phyloP scores from a whole-genome alignment of 2,797 vertebrate species.

The Trachops cirrhosus region DNA sequence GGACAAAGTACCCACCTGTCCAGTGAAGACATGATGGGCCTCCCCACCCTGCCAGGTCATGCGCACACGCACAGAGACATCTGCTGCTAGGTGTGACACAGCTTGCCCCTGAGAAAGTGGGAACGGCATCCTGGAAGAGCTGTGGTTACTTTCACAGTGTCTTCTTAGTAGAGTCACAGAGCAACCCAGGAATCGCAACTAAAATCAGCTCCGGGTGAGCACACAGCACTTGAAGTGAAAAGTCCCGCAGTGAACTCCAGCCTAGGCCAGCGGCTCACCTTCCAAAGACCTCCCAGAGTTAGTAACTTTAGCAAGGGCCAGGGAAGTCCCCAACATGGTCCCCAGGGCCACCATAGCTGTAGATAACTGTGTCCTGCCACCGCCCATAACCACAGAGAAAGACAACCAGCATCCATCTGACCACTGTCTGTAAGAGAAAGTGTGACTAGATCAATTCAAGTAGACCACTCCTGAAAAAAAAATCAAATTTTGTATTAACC shows the following conservation, averaged over 20 bases:
- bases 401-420: background rate
- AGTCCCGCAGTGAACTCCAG: background rate
- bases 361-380: background rate
- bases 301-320: background rate
- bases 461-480: background rate
- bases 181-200: background rate
- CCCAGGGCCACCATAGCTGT: rapidly evolving
- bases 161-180: background rate
- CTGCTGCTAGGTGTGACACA: too few species aligned
- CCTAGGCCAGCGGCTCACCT: background rate
- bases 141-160: background rate
- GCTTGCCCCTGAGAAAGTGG: background rate
- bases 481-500: background rate
- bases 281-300: background rate
- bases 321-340: background rate
- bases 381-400: background rate
- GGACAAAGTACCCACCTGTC: background rate
- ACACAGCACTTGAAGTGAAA: background rate
- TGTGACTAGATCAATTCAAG: background rate
- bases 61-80: background rate
- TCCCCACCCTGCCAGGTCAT: background rate
- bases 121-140: background rate
- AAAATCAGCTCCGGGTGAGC: background rate
- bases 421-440: background rate
- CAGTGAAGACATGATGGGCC: background rate